A percentile compares a stretch with the other conserved stretches of the same genome.
These are phyloP conservation scores for Globodera ellingtonae DNA, from an alignment of 1,140 invertebrate genomes.

Conservation along the genomic window DNA sequence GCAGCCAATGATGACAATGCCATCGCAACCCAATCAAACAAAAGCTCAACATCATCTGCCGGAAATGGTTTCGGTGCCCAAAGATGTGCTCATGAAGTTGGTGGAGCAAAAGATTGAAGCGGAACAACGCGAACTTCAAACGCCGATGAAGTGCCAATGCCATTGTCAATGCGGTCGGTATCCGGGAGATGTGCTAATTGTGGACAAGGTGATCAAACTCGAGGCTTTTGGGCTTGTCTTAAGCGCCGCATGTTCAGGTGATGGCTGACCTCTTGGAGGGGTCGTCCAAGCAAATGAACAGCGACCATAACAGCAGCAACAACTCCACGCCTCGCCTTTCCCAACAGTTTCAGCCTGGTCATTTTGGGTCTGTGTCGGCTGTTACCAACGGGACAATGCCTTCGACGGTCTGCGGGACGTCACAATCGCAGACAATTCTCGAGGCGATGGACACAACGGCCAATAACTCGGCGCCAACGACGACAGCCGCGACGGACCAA, in stretches of 20 bases:
- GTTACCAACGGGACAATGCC: constrained; percentile 19
- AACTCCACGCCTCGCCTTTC: constrained; percentile 28
- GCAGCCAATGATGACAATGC: background rate
- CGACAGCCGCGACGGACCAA: background rate
- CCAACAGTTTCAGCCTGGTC: constrained; percentile 12
- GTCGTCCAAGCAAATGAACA: constrained; percentile 36
- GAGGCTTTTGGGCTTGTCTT: background rate
- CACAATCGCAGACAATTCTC: constrained; percentile 10
- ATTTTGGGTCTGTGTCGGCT: constrained; percentile 13
- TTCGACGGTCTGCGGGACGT: background rate
- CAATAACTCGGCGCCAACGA: constrained; percentile 2
- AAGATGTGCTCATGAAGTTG: constrained; percentile 50
- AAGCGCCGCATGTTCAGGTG: constrained; percentile 11
- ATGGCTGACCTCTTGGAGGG: constrained; percentile 36
- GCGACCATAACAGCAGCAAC: constrained; percentile 21
- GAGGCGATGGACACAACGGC: constrained; percentile 31
- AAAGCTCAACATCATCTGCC: constrained; percentile 16
- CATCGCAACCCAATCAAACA: constrained; percentile 4
- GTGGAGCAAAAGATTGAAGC: constrained; percentile 50
- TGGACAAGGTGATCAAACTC: constrained; percentile 49
- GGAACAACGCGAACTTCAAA: constrained; percentile 41
- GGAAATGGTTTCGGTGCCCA: constrained; percentile 55
- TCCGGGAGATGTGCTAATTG: constrained; percentile 57
- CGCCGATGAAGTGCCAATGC: constrained; percentile 55
- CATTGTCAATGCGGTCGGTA: constrained; percentile 60